Percentiles rank a stretch among this genome's conserved stretches.
Conservation (phyloP, 1,140 invertebrate species). For the Triops cancriformis region DNA sequence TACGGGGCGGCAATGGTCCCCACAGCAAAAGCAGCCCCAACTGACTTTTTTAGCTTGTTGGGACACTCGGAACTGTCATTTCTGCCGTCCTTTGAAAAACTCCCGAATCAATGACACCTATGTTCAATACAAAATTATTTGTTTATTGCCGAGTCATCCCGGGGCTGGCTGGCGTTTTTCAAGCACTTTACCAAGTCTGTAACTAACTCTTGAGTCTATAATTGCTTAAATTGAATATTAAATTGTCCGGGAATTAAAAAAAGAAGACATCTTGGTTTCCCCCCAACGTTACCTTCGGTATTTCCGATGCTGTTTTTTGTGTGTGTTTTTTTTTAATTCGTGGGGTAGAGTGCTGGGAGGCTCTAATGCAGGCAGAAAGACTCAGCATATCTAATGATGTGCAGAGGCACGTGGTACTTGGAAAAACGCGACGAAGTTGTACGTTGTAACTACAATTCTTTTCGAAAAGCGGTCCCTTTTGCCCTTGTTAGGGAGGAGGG, state of each 20-base stretch:
- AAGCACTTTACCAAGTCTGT: neutral
- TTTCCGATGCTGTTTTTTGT: too few relatives aligned
- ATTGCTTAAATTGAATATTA: neutral
- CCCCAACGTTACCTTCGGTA: too few relatives aligned
- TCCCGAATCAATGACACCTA: neutral
- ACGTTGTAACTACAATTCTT: neutral
- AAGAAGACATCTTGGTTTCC: too few relatives aligned
- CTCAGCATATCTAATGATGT: neutral
- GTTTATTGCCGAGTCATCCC: neutral
- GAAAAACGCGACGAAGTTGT: neutral
- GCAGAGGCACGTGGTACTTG: conserved; percentile 1
- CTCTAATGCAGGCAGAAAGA: neutral
- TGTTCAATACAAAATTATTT: neutral
- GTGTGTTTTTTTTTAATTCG: too few relatives aligned
- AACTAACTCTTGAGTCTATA: neutral
- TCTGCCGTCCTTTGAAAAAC: neutral
- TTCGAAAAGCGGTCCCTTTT: neutral
- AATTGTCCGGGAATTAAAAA: neutral
- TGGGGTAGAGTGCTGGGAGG: too few relatives aligned
- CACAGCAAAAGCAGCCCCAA: neutral
- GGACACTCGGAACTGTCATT: neutral
- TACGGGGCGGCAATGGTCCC: too few relatives aligned
- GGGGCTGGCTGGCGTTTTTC: neutral
- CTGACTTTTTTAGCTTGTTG: neutral
- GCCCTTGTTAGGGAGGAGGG: conserved; percentile 11